Percentiles rank a stretch among this genome's conserved stretches.
These are phyloP conservation scores for Prinia subflava DNA, from an alignment of 2,113 vertebrate genomes.

Conservation along the genomic window DNA sequence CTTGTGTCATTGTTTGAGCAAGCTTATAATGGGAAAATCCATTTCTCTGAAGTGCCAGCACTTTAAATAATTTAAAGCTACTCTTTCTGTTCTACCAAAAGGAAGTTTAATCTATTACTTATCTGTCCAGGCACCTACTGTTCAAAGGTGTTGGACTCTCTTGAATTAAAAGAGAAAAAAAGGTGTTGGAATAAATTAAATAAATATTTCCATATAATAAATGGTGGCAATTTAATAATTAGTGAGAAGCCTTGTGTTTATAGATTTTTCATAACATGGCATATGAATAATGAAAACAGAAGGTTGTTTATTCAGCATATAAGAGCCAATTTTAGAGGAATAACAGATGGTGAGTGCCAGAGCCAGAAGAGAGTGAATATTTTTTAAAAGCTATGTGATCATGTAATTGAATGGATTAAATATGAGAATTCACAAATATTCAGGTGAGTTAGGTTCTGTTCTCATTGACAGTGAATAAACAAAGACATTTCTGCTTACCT, in stretches of 20 bases:
- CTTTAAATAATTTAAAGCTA: background rate
- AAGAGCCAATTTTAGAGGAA: background rate
- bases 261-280: background rate
- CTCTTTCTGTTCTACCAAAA: background rate
- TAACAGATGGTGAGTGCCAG: background rate
- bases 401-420: background rate
- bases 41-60: background rate
- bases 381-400: background rate
- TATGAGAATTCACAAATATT: background rate
- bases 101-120: background rate
- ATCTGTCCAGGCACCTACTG: background rate
- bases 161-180: background rate
- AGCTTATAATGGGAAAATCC: background rate
- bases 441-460: background rate
- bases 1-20: background rate
- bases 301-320: background rate
- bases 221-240: background rate
- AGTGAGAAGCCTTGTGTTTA: background rate
- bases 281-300: background rate
- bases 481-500: background rate
- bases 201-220: background rate
- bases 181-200: background rate
- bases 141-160: background rate
- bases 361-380: background rate
- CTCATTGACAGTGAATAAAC: background rate